phyloP scores from a whole-genome alignment of 2,888 invertebrate genomes.

The Cantharis nigra region DNA sequence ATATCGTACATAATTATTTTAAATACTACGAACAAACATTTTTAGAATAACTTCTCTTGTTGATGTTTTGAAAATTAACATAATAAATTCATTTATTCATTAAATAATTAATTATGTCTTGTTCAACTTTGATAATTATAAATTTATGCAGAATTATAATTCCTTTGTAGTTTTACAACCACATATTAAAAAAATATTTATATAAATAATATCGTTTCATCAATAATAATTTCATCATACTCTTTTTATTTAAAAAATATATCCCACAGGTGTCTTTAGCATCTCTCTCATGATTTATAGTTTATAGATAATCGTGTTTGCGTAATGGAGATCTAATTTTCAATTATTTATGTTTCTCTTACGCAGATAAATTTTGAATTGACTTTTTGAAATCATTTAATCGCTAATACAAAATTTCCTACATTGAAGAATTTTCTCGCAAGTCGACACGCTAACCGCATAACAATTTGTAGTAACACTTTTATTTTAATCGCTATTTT shows the following conservation, averaged over 20 bases:
- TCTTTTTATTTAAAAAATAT: neutral
- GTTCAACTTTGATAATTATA: neutral
- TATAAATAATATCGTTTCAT: neutral
- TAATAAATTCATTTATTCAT: neutral
- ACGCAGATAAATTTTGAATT: neutral
- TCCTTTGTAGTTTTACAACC: neutral
- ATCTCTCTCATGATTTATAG: neutral
- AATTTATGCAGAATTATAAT: neutral
- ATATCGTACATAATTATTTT: neutral
- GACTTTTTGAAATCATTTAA: neutral
- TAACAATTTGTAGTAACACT: neutral
- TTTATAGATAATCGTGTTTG: neutral
- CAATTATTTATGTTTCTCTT: neutral
- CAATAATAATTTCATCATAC: neutral
- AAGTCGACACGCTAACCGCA: neutral
- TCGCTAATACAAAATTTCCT: neutral
- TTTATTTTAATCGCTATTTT: neutral
- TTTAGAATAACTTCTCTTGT: neutral
- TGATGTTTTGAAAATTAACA: neutral
- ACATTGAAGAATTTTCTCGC: neutral
- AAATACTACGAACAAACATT: neutral
- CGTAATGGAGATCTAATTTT: neutral
- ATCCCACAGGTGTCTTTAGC: neutral
- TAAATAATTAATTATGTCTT: neutral
- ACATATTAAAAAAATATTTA: neutral